Conservation (phyloP, 1,140 invertebrate species). For the Drosophila mauritiana region DNA sequence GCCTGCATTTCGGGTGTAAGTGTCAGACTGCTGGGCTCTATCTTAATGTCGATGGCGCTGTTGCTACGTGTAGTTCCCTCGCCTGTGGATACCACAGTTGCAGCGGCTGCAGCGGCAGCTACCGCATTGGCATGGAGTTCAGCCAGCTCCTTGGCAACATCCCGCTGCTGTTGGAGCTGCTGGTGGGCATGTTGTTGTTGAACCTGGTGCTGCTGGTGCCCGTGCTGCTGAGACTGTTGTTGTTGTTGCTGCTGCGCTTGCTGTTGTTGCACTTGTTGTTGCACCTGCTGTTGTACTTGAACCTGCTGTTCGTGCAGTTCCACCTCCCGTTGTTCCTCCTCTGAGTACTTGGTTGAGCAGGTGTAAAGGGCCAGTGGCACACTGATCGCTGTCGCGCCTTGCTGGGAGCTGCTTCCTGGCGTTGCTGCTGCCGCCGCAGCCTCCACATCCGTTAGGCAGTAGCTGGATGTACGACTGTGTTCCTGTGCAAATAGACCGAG, state of each 20-base stretch:
- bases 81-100: slow-evolving; percentile 30
- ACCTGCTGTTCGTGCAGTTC: slow-evolving; percentile 58
- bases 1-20: slow-evolving; percentile 65
- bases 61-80: slow-evolving; percentile 48
- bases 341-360: slow-evolving; percentile 66
- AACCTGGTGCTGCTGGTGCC: slow-evolving; percentile 41
- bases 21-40: slow-evolving; percentile 56
- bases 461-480: slow-evolving; percentile 66
- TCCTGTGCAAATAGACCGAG: slow-evolving; percentile 37
- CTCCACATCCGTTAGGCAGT: slow-evolving; percentile 71
- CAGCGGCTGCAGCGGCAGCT: slow-evolving; percentile 48
- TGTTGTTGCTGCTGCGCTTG: slow-evolving; percentile 30
- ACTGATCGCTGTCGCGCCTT: slow-evolving; percentile 41
- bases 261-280: slow-evolving; percentile 21
- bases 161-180: slow-evolving; percentile 38
- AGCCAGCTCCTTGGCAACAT: slow-evolving; percentile 60
- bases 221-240: slow-evolving; percentile 50
- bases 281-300: slow-evolving; percentile 39
- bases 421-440: slow-evolving; percentile 43
- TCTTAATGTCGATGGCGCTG: slow-evolving; percentile 67
- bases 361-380: slow-evolving; percentile 67
- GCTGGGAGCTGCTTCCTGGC: slow-evolving; percentile 23
- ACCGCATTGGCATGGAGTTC: slow-evolving; percentile 64
- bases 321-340: slow-evolving; percentile 63
- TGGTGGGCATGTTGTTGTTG: slow-evolving; percentile 39